Evolutionary conservation across 1,140 invertebrate species (phyloP).

Genomic region (Forficula auricularia): DNA sequence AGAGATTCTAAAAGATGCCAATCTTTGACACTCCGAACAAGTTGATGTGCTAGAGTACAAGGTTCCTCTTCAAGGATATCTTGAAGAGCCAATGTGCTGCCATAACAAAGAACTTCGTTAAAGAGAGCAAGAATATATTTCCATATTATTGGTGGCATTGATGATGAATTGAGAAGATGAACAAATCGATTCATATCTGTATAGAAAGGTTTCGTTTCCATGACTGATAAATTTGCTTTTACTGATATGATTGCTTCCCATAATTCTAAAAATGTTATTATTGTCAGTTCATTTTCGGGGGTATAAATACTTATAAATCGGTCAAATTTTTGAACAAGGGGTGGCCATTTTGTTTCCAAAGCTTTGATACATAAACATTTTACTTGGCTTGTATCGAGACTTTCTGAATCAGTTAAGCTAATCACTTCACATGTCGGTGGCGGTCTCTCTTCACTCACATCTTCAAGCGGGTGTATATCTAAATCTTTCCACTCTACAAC

Average conservation of each 20-base stretch:
- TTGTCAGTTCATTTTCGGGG: slow-evolving; percentile 28
- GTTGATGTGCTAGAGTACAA: slow-evolving; percentile 62
- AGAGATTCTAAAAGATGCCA: slow-evolving; percentile 53
- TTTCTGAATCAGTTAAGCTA: slow-evolving; percentile 54
- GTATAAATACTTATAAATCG: slow-evolving; percentile 29
- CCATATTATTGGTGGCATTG: slow-evolving; percentile 61
- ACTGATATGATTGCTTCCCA: slow-evolving; percentile 86
- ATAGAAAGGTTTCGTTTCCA: slow-evolving; percentile 77
- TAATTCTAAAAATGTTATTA: slow-evolving; percentile 63
- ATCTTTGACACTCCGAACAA: slow-evolving; percentile 70
- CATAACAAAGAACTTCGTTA: slow-evolving; percentile 77
- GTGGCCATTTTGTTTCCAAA: slow-evolving; percentile 62
- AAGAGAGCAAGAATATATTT: slow-evolving; percentile 65
- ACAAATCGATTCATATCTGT: slow-evolving; percentile 66
- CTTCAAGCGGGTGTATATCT: slow-evolving; percentile 62
- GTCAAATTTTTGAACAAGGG: slow-evolving; percentile 43
- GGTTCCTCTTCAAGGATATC: slow-evolving; percentile 72
- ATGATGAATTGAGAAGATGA: slow-evolving; percentile 45
- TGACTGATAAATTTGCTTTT: slow-evolving; percentile 71
- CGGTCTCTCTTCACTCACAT: slow-evolving; percentile 26
- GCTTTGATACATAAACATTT: slow-evolving; percentile 72
- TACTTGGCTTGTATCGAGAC: slow-evolving; percentile 53
- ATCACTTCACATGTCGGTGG: slow-evolving; percentile 39
- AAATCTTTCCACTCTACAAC: slow-evolving; percentile 75
- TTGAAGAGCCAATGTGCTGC: slow-evolving; percentile 69